Percentiles rank a stretch among this genome's conserved stretches.
Evolutionary conservation across 2,888 invertebrate genomes (phyloP).

Genomic region (Didymodactylos carnosus): DNA sequence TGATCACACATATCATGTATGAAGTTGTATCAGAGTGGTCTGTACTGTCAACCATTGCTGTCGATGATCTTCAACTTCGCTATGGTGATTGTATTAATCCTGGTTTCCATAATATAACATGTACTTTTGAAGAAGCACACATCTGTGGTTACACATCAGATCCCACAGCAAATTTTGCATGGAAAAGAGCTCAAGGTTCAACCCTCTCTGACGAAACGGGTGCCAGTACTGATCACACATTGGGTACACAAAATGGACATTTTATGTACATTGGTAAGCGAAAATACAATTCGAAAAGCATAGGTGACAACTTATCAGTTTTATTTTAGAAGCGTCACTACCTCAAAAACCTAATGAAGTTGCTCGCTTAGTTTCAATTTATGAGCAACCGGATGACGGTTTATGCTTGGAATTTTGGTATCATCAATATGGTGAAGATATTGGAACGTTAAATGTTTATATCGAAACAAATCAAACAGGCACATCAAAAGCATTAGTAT

Average conservation of each 20-base stretch:
- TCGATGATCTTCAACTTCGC: not conserved
- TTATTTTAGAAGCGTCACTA: too few relatives aligned
- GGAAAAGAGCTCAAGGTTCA: not conserved
- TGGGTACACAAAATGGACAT: conserved; percentile 15
- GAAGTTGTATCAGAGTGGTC: too few relatives aligned
- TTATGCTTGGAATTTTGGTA: conserved; percentile 28
- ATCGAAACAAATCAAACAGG: too few relatives aligned
- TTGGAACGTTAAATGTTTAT: conserved; percentile 22
- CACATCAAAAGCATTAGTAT: too few relatives aligned
- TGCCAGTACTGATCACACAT: conserved; percentile 13
- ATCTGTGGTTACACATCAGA: conserved; percentile 16
- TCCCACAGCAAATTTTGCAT: not conserved
- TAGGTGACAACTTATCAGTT: too few relatives aligned
- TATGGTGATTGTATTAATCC: not conserved
- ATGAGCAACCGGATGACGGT: too few relatives aligned
- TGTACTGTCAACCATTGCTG: too few relatives aligned
- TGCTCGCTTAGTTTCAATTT: too few relatives aligned
- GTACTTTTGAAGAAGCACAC: conserved; percentile 18
- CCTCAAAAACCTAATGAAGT: too few relatives aligned
- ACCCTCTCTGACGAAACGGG: not conserved
- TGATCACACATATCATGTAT: too few relatives aligned
- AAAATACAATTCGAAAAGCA: too few relatives aligned
- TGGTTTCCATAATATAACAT: conserved; percentile 2
- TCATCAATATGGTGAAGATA: conserved; percentile 23
- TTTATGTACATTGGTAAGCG: too few relatives aligned